Conservation (phyloP, 2,797 vertebrate genomes). For the Gymnoscopelus microlampas region DNA sequence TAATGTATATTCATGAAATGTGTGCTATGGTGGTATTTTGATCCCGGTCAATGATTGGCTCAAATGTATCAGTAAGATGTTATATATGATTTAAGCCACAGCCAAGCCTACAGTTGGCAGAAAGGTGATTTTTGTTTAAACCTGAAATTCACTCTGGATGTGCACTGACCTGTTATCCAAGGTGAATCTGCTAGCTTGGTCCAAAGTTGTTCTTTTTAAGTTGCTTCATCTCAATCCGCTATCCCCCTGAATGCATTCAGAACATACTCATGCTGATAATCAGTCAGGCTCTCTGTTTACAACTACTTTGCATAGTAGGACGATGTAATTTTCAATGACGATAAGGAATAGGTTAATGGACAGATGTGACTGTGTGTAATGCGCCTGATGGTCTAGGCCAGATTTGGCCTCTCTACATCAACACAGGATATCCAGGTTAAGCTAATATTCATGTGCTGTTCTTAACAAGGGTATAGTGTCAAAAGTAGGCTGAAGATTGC, state of each 20-base stretch:
- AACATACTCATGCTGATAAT: slow-evolving; percentile 73
- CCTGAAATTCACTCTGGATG: slow-evolving; percentile 60
- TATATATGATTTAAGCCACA: slow-evolving; percentile 39
- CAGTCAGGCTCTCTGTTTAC: slow-evolving; percentile 83
- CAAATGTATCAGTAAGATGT: slow-evolving; percentile 58
- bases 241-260: slow-evolving; percentile 63
- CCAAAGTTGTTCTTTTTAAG: slow-evolving; percentile 73
- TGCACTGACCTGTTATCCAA: slow-evolving; percentile 56
- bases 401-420: slow-evolving; percentile 69
- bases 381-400: slow-evolving; percentile 58
- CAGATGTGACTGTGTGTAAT: slow-evolving; percentile 63
- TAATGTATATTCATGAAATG: slow-evolving; percentile 71
- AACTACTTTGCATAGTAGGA: slow-evolving; percentile 70
- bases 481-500: slow-evolving; percentile 61
- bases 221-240: slow-evolving; percentile 57
- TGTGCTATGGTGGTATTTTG: slow-evolving; percentile 71
- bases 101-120: slow-evolving; percentile 54
- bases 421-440: slow-evolving; percentile 78
- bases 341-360: slow-evolving; percentile 36
- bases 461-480: slow-evolving; percentile 66
- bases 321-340: slow-evolving; percentile 29
- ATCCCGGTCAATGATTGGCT: slow-evolving; percentile 70
- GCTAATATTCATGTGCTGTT: slow-evolving; percentile 75
- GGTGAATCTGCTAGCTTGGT: slow-evolving; percentile 73
- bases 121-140: slow-evolving; percentile 67